Percentiles rank a stretch among this genome's conserved stretches.
phyloP scores from a whole-genome alignment of 2,113 vertebrate genomes.

The Telmatochromis sp. region DNA sequence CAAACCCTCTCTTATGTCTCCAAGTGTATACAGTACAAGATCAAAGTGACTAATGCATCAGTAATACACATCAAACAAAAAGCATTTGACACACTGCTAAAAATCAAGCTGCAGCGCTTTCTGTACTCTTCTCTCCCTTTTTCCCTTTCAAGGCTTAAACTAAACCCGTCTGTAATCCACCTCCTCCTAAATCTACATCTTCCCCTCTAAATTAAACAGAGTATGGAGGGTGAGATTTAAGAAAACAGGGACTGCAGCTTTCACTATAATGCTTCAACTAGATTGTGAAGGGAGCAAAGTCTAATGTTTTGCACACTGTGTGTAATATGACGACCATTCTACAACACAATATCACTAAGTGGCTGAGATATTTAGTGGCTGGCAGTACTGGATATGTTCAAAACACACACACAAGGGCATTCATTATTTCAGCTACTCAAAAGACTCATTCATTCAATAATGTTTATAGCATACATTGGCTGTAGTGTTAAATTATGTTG shows the following conservation, averaged over 20 bases:
- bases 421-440: constrained; percentile 39
- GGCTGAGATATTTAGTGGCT: constrained; percentile 27
- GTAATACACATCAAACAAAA: not conserved
- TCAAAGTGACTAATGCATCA: constrained; percentile 2
- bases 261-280: not conserved
- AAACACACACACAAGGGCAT: constrained; percentile 26
- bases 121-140: constrained; percentile 1
- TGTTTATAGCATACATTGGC: constrained; percentile 6
- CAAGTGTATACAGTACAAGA: not conserved
- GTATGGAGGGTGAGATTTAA: not conserved
- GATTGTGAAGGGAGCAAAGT: not conserved
- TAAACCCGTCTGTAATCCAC: constrained; percentile 38
- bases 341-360: constrained; percentile 18
- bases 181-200: constrained; percentile 9
- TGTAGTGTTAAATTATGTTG: constrained; percentile 33
- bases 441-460: constrained; percentile 40
- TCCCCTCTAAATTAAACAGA: constrained; percentile 19
- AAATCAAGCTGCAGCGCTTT: not conserved
- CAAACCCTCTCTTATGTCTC: not conserved
- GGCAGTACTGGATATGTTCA: not conserved
- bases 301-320: constrained; percentile 3
- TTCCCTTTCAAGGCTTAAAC: constrained; percentile 29
- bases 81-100: not conserved
- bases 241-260: not conserved
- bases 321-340: constrained; percentile 3